Conservation (phyloP, 2,888 invertebrate genomes). For the Drosophila nr. medialis region DNA sequence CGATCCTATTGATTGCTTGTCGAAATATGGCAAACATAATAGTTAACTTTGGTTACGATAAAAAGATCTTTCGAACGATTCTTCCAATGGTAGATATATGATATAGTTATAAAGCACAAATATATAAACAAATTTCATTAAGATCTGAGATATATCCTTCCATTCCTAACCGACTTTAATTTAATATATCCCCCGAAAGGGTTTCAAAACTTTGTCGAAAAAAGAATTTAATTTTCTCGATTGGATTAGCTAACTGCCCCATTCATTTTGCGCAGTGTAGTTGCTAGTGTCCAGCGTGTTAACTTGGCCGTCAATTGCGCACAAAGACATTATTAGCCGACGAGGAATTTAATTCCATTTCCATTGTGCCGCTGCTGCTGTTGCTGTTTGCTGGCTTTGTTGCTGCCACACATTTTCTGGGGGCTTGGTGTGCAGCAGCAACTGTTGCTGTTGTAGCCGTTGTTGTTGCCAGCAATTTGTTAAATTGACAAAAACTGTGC, state of each 20-base stretch:
- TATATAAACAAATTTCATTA: no score
- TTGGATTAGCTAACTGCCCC: not conserved
- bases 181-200: rapidly evolving
- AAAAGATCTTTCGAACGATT: rapidly evolving
- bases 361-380: slow-evolving; percentile 57
- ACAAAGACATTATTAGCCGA: slow-evolving; percentile 80
- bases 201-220: not conserved
- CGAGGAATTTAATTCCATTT: slow-evolving; percentile 77
- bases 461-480: slow-evolving; percentile 69
- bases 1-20: not conserved
- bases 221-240: not conserved
- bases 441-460: slow-evolving; percentile 19
- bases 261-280: not conserved
- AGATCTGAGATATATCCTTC: no score
- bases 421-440: slow-evolving; percentile 56
- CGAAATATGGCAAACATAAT: not conserved
- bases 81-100: not conserved
- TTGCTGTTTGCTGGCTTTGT: slow-evolving; percentile 6
- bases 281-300: slow-evolving; percentile 14
- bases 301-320: slow-evolving; percentile 74
- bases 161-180: not conserved
- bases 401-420: slow-evolving; percentile 25
- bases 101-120: no score
- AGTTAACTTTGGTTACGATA: not conserved
- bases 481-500: slow-evolving; percentile 80